Conservation (phyloP, 2,888 invertebrate genomes). For the Acleris emargana region DNA sequence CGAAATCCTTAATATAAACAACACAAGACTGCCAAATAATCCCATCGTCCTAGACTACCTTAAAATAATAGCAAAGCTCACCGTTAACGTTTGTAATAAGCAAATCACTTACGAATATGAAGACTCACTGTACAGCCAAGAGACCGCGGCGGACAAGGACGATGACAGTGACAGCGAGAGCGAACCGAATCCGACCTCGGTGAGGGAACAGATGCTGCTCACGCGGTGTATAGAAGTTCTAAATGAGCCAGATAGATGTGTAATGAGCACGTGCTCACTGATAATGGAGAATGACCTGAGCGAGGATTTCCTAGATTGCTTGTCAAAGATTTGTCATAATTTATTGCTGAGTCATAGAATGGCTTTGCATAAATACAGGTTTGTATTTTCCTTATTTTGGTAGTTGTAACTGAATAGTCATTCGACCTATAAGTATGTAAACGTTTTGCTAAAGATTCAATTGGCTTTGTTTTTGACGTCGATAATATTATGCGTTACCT, state of each 20-base stretch:
- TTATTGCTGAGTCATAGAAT: constrained; percentile 91
- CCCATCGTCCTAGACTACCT: constrained; percentile 70
- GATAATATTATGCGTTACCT: background rate
- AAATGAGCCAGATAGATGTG: constrained; percentile 82
- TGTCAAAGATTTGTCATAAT: constrained; percentile 93
- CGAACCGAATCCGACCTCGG: constrained; percentile 75
- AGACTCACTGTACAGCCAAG: constrained; percentile 76
- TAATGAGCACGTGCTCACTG: constrained; percentile 73
- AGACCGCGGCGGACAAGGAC: constrained; percentile 78
- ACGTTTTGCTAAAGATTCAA: too few relatives aligned
- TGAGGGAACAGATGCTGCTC: constrained; percentile 74
- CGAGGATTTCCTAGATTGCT: constrained; percentile 85
- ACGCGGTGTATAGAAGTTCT: constrained; percentile 86
- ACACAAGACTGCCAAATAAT: constrained; percentile 82
- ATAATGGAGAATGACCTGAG: constrained; percentile 78
- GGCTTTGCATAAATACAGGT: constrained; percentile 94
- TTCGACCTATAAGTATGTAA: too few relatives aligned
- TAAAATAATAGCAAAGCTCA: constrained; percentile 72
- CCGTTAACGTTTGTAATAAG: constrained; percentile 73
- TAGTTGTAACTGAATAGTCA: too few relatives aligned
- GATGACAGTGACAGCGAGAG: constrained; percentile 84
- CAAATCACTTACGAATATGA: constrained; percentile 72
- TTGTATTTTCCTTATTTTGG: constrained; percentile 38
- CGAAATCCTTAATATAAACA: constrained; percentile 77
- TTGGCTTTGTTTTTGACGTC: background rate